Evolutionary conservation across 2,888 invertebrate species (phyloP).

Genomic region (Imbricaverruca yamaguchii): DNA sequence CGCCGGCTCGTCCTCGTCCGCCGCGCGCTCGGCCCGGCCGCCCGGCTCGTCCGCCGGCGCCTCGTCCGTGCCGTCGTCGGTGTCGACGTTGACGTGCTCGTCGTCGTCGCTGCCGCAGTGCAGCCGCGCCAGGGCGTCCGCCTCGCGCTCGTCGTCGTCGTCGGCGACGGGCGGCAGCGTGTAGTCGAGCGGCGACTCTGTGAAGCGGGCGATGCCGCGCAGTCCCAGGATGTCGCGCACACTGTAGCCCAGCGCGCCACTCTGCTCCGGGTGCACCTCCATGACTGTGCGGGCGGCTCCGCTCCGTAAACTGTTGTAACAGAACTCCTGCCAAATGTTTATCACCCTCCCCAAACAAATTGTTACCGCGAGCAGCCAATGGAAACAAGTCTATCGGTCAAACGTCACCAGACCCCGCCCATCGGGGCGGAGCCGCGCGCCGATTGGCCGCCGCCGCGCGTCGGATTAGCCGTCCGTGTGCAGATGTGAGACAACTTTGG

Average conservation of each 20-base stretch:
- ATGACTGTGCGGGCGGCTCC: neutral
- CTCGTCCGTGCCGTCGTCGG: slow-evolving; percentile 24
- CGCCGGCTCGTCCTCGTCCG: slow-evolving; percentile 24
- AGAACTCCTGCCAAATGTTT: slow-evolving; percentile 8
- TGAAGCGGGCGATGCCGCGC: slow-evolving; percentile 2
- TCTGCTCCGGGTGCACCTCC: neutral
- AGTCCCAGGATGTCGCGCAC: slow-evolving; percentile 15
- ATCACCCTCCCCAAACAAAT: slow-evolving; percentile 21
- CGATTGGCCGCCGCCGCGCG: neutral
- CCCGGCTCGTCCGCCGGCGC: neutral
- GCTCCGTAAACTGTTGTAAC: slow-evolving; percentile 22
- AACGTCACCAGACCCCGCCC: slow-evolving; percentile 17
- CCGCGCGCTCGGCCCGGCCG: slow-evolving; percentile 16
- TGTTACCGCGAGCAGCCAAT: slow-evolving; percentile 19
- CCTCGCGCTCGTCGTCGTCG: neutral
- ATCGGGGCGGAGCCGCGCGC: neutral
- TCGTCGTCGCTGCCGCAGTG: slow-evolving; percentile 22
- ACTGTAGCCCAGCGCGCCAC: slow-evolving; percentile 5
- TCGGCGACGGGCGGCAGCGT: neutral
- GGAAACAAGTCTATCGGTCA: slow-evolving; percentile 19
- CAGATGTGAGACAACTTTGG: slow-evolving; percentile 20
- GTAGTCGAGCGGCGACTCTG: slow-evolving; percentile 1
- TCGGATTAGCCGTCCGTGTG: neutral
- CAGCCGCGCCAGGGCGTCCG: slow-evolving; percentile 23
- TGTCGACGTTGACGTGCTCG: slow-evolving; percentile 18